phyloP scores from a whole-genome alignment of 2,888 invertebrate genomes.

The Sarcophaga variegata region DNA sequence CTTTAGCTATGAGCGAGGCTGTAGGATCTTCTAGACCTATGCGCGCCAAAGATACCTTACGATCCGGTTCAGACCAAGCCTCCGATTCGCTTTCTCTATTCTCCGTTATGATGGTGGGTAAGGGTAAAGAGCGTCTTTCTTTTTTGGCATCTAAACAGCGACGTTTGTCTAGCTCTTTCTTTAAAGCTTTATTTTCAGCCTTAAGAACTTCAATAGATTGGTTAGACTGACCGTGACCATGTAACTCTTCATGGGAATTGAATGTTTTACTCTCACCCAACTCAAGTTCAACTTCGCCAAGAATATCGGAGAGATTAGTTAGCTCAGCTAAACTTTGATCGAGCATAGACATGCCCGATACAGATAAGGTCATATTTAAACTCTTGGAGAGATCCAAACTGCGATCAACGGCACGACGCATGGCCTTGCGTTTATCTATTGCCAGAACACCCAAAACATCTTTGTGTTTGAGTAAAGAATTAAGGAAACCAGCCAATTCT shows the following conservation, averaged over 20 bases:
- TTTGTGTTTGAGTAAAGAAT: conserved; percentile 84
- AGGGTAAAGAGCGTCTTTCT: conserved; percentile 79
- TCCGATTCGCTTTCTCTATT: conserved; percentile 87
- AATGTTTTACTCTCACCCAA: conserved; percentile 73
- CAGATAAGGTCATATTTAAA: conserved; percentile 81
- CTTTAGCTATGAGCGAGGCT: conserved; percentile 71
- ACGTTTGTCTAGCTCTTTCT: conserved; percentile 75
- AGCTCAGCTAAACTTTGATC: conserved; percentile 83
- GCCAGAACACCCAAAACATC: conserved; percentile 83
- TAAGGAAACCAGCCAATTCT: conserved; percentile 85
- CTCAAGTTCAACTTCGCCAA: conserved; percentile 74
- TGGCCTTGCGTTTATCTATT: conserved; percentile 82
- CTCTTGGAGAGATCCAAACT: conserved; percentile 83
- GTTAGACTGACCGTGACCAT: conserved; percentile 67
- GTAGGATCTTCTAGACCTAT: conserved; percentile 86
- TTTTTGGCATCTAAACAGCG: conserved; percentile 75
- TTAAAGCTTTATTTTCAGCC: conserved; percentile 77
- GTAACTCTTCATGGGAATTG: conserved; percentile 77
- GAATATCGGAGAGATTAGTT: conserved; percentile 82
- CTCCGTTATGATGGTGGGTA: conserved; percentile 71
- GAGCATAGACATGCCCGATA: conserved; percentile 80
- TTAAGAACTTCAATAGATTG: conserved; percentile 75
- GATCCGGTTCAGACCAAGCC: conserved; percentile 93
- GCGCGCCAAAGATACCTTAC: conserved; percentile 90
- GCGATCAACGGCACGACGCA: conserved; percentile 83